Base-by-base conservation (phyloP, 1,140 invertebrate genomes). In the Grapholita molesta region DNA sequence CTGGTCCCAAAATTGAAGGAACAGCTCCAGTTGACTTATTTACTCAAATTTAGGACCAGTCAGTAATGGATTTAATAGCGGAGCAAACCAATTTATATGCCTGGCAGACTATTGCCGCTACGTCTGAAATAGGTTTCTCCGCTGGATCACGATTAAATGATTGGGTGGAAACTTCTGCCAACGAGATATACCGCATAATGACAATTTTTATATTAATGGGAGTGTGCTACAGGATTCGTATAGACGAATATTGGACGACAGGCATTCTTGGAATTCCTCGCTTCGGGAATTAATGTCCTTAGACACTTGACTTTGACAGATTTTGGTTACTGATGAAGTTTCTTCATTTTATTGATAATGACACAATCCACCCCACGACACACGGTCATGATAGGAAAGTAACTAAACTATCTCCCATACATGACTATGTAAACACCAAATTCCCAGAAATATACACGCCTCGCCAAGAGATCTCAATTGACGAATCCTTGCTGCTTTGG, bases 401-500 rank as follows among this genome's bases (percentile, higher is more conserved):
- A 23, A 55, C 48, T 3, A 75, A 72, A 68, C 64, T 75, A n/a
- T 9, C 64, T 5, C 55, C 71, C 1, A 38, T 73, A 2, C 4
- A 69, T 7, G 69, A 73, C 4, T 61, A 72, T 67, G 30, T 66
- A 0, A 74, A 72, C 65, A 28, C 28, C 21, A 74, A 71, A 48
- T 67, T 72, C 18, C 2, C 35, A 18, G 12, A 18, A 11, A n/a
- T 21, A 3, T 71, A 67, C 25, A 35, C 18, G 21, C 66, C 66
- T 64, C 70, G 35, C 42, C 42, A 32, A 70, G 61, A 71, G 30
- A 1, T 73, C 7, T 52, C 28, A 11, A 15, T 78, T 7, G 74
- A 78, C 68, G 69, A 72, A 65, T 70, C 70, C 24, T 35, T 78
- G 52, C 33, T 73, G 33, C 68, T 74, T 28, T 77, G 53, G 52